phyloP scores from a whole-genome alignment of 2,113 vertebrate genomes.

The Takifugu bimaculatus region DNA sequence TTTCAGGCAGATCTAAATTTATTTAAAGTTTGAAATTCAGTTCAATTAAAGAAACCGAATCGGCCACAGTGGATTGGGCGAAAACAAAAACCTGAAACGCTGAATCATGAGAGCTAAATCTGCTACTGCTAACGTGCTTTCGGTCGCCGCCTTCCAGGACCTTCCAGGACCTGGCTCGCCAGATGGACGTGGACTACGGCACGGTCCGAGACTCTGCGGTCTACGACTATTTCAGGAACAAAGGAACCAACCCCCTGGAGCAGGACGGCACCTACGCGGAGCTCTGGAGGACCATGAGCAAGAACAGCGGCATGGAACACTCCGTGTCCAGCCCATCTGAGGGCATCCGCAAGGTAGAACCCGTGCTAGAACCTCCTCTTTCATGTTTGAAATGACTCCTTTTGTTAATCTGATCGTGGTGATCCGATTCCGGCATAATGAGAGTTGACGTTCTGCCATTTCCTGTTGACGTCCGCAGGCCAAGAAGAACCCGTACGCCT shows the following conservation, averaged over 20 bases:
- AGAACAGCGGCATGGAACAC: slow-evolving; percentile 86
- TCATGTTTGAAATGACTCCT: too few relatives aligned
- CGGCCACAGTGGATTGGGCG: too few relatives aligned
- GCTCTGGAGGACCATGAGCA: slow-evolving; percentile 94
- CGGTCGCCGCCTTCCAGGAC: slow-evolving; percentile 71
- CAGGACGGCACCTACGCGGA: slow-evolving; percentile 95
- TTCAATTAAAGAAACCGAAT: too few relatives aligned
- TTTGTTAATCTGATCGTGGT: too few relatives aligned
- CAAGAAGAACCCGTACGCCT: slow-evolving; percentile 90
- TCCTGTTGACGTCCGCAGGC: slow-evolving; percentile 71
- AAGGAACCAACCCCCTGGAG: slow-evolving; percentile 95
- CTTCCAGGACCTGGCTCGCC: slow-evolving; percentile 92
- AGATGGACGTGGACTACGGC: slow-evolving; percentile 91
- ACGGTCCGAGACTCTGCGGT: slow-evolving; percentile 94
- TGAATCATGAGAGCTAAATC: not conserved
- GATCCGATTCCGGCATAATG: too few relatives aligned
- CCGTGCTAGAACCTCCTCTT: too few relatives aligned
- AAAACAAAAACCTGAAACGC: not conserved
- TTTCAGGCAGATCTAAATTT: too few relatives aligned
- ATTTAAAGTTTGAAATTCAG: too few relatives aligned
- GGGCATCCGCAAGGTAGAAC: slow-evolving; percentile 90
- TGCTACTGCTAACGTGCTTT: not conserved
- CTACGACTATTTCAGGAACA: slow-evolving; percentile 94
- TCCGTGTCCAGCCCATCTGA: slow-evolving; percentile 90
- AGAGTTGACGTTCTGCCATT: too few relatives aligned